These are phyloP conservation scores for Bombus balteatus DNA, from an alignment of 1,140 invertebrate genomes.

Conservation along the genomic window DNA sequence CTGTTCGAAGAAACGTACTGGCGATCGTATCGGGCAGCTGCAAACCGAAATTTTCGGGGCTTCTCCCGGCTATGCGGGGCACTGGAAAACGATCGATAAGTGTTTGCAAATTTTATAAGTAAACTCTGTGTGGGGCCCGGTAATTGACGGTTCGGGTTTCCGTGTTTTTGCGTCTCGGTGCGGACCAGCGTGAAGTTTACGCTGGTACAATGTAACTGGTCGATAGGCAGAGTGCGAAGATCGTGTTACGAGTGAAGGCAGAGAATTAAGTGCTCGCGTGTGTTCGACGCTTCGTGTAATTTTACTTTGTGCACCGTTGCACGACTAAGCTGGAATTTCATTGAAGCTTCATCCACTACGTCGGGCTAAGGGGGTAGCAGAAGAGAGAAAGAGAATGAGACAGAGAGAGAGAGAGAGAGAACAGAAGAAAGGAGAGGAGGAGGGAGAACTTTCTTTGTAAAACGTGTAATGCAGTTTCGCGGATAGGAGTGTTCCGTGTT, in stretches of 20 bases:
- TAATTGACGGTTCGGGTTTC: constrained; percentile 44
- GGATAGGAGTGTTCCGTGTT: constrained; percentile 25
- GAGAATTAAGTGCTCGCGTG: constrained; percentile 53
- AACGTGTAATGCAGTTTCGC: constrained; percentile 35
- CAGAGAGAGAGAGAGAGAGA: not conserved
- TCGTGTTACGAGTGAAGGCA: constrained; percentile 41
- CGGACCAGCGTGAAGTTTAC: constrained; percentile 12
- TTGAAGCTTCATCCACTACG: constrained; percentile 44
- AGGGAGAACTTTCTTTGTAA: constrained; percentile 58
- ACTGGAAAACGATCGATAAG: not conserved
- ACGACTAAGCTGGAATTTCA: constrained; percentile 55
- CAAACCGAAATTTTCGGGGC: not conserved
- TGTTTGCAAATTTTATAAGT: constrained; percentile 37
- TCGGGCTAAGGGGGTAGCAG: too few relatives aligned
- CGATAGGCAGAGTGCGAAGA: constrained; percentile 49
- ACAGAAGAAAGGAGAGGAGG: not conserved
- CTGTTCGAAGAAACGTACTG: not conserved
- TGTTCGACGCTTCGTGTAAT: constrained; percentile 56
- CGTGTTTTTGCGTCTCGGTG: constrained; percentile 29
- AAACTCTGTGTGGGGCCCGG: constrained; percentile 11
- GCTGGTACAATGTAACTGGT: constrained; percentile 45
- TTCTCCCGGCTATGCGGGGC: not conserved
- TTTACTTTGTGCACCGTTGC: constrained; percentile 41
- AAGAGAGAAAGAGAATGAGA: too few relatives aligned
- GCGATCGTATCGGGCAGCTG: not conserved